These are phyloP conservation scores for Athene cunicularia DNA, from an alignment of 2,113 vertebrate genomes.

Conservation along the genomic window DNA sequence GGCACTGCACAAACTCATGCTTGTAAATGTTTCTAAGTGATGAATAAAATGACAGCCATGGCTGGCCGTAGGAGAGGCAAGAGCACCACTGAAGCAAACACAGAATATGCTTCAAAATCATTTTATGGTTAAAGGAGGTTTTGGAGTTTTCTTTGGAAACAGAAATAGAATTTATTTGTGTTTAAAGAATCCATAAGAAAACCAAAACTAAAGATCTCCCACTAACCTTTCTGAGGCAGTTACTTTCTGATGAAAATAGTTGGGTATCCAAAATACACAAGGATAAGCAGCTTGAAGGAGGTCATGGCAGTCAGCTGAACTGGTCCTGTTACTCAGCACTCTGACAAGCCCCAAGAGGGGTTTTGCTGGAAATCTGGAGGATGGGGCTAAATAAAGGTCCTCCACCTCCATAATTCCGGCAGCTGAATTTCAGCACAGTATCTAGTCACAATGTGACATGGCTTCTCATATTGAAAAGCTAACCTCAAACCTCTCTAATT, in stretches of 20 bases:
- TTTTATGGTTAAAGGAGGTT: background rate
- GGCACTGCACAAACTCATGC: background rate
- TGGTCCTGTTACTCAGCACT: constrained; percentile 47
- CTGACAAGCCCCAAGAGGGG: background rate
- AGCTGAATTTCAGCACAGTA: constrained; percentile 46
- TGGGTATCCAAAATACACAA: background rate
- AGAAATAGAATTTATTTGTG: background rate
- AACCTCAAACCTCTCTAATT: background rate
- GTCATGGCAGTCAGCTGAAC: background rate
- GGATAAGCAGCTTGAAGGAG: background rate
- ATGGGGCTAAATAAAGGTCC: constrained; percentile 64
- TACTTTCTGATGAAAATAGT: background rate
- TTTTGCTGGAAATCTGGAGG: constrained; percentile 33
- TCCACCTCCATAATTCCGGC: constrained; percentile 46
- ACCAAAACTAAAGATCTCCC: background rate
- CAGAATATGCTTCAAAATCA: background rate
- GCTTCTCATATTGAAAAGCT: background rate
- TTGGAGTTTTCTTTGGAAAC: background rate
- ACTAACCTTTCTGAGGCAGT: constrained; percentile 1
- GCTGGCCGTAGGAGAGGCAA: background rate
- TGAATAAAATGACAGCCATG: background rate
- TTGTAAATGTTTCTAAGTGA: background rate
- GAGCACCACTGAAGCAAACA: accelerated
- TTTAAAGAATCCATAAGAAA: background rate
- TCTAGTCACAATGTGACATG: constrained; percentile 50